Conservation (phyloP, 2,113 vertebrate species). For the Nanger granti region DNA sequence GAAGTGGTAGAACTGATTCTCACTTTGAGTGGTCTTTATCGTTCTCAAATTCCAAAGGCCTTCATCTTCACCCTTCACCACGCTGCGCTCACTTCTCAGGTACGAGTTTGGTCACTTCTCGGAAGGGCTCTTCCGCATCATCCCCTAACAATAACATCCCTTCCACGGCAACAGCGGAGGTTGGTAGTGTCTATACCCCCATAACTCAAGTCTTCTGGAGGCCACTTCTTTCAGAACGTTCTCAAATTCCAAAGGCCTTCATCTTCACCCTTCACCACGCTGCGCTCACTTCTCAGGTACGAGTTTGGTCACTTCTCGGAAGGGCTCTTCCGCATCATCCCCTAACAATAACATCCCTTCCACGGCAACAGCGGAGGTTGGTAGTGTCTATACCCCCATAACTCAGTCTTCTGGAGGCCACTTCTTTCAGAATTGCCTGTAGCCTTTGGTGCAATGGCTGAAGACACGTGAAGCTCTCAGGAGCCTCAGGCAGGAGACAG, state of each 20-base stretch:
- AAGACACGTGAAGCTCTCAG: not conserved
- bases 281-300: not conserved
- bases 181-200: rapidly evolving
- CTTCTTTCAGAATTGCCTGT: not conserved
- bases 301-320: not conserved
- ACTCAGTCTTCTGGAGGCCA: not conserved
- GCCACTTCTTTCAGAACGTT: not conserved
- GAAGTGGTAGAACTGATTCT: not conserved
- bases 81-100: not conserved
- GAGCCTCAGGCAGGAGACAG: not conserved
- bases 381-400: rapidly evolving
- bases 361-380: not conserved
- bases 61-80: not conserved
- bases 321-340: not conserved
- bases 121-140: not conserved
- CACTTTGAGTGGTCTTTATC: not conserved
- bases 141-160: rapidly evolving
- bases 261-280: rapidly evolving
- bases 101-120: not conserved
- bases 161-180: not conserved
- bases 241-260: not conserved
- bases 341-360: rapidly evolving
- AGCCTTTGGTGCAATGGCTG: not conserved
- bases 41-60: not conserved
- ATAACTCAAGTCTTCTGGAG: not conserved